Conservation (phyloP, 2,113 vertebrate species). For the Antechinus stuartii region DNA sequence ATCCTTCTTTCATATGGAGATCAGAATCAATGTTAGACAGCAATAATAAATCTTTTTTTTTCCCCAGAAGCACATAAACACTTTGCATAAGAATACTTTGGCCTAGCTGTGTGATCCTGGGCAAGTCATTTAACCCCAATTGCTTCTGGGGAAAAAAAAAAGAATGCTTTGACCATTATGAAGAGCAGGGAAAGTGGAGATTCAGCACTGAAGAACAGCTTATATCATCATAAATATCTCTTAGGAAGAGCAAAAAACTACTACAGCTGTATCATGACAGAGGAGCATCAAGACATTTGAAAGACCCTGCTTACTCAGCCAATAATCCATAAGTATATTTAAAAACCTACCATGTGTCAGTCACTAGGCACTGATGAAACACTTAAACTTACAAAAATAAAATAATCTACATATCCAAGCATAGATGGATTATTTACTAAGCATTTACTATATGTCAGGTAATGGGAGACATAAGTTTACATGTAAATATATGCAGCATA, state of each 20-base stretch:
- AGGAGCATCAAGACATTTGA: neutral
- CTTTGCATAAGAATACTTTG: neutral
- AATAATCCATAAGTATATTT: constrained; percentile 28
- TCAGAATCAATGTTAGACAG: neutral
- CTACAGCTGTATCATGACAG: neutral
- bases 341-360: constrained; percentile 5
- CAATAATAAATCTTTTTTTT: neutral
- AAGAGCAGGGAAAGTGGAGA: neutral
- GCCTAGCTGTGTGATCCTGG: neutral
- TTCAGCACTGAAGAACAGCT: neutral
- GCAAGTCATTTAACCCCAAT: no score
- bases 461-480: neutral
- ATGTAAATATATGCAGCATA: neutral
- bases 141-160: no score
- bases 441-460: neutral
- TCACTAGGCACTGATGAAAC: constrained; percentile 25
- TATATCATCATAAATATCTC: neutral
- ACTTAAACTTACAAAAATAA: constrained; percentile 8
- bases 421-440: neutral
- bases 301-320: neutral
- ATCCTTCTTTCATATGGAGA: neutral
- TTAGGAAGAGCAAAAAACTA: neutral
- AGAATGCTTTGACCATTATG: no score
- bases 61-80: neutral
- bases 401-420: neutral